Evolutionary conservation across 2,113 vertebrate species (phyloP).

Genomic region (Typhlomys cinereus): DNA sequence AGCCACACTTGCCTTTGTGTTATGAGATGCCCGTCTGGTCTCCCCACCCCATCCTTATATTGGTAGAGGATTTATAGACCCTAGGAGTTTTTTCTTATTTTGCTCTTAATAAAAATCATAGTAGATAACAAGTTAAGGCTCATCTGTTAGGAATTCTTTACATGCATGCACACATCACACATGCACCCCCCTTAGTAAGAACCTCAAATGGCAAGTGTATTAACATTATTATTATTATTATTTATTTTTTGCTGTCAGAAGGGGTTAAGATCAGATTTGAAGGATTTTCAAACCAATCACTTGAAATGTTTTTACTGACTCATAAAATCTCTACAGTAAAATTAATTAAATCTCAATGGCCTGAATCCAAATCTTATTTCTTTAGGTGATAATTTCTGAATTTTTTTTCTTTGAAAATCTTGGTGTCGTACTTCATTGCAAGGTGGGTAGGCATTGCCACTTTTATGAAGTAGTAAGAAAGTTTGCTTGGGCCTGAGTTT

Average conservation of each 20-base stretch:
- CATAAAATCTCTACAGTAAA: conserved; percentile 21
- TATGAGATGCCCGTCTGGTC: conserved; percentile 9
- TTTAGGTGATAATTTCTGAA: conserved; percentile 7
- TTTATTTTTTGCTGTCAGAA: conserved; percentile 27
- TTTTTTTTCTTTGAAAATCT: not conserved
- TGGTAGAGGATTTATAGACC: conserved; percentile 37
- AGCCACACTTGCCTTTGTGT: not conserved
- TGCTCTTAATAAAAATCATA: conserved; percentile 42
- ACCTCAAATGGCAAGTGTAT: not conserved
- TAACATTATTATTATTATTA: no score
- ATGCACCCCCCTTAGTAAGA: conserved; percentile 39
- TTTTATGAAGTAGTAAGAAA: not conserved
- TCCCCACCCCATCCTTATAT: not conserved
- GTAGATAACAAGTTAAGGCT: not conserved
- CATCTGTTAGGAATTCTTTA: conserved; percentile 50
- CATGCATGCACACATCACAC: no score
- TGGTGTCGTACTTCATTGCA: not conserved
- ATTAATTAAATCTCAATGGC: conserved; percentile 33
- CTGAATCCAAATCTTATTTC: not conserved
- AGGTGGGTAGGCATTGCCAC: not conserved
- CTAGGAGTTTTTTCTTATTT: conserved; percentile 37
- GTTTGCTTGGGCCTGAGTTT: conserved; percentile 27
- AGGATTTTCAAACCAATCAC: conserved; percentile 50
- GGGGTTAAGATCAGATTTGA: conserved; percentile 14
- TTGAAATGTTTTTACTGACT: conserved; percentile 48